Evolutionary conservation across 2,888 invertebrate species (phyloP), one percentile per base, ranked within the genome.

Genomic region (Notodonta ziczac): DNA sequence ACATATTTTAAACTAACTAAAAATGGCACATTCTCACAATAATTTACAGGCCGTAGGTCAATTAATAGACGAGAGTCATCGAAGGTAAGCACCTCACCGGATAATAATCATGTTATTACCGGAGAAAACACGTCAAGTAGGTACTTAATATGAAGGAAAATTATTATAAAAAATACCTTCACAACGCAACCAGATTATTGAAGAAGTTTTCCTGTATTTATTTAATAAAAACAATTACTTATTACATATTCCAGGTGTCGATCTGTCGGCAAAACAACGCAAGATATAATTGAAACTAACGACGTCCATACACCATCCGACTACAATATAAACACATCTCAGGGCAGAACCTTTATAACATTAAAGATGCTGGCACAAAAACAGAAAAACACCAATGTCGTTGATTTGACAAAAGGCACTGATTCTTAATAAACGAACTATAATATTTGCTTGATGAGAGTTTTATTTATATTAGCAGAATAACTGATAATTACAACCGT

Each of bases 1-100:
- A 14, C 4, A 51, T 52, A 63, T 56, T 52, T 42, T 35, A 53
- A 56, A 3, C 7, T 50, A 4, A 50, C n/a, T 35, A 35, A 13
- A n/a, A 39, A 65, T 66, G 63, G 57, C 59, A 12, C 24, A 46
- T 39, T 57, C 50, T 4, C 42, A 40, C 44, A 16, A 32, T 9
- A 58, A 60, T 6, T 51, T 72, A 7, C 72, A 66, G 57, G 58
- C 71, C 9, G 55, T 84, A 46, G 71, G 77, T 5, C 68, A 69
- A 57, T 63, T 82, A 10, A 65, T 84, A 40, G 80, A 84, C 60
- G 56, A 60, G 16, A 71, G 78, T 60, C 64, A 56, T 24, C 63
- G 78, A 64, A 78, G 82, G 82, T 81, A 66, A 53, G 24, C 24
- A 24, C 24, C 24, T 24, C 1, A 24, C 24, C 2, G 24, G 2